Percentiles rank a stretch among this genome's conserved stretches.
phyloP scores from a whole-genome alignment of 2,797 vertebrate species.

The Echiichthys vipera region DNA sequence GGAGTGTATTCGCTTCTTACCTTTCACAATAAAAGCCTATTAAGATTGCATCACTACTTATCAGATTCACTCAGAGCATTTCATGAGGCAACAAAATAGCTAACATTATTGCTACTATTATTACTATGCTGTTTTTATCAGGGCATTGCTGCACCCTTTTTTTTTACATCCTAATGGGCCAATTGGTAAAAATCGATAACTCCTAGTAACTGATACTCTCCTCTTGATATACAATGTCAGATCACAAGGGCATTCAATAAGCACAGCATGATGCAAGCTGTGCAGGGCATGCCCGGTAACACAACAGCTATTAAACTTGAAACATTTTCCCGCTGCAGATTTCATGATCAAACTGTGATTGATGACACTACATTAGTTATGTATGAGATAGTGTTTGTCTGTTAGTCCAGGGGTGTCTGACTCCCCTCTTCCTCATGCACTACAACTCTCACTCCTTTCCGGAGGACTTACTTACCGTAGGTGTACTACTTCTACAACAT shows the following conservation, averaged over 20 bases:
- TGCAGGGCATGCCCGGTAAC: not conserved
- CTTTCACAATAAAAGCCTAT: too few relatives aligned
- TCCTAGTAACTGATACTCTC: not conserved
- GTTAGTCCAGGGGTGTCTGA: constrained; percentile 4
- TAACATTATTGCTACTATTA: too few relatives aligned
- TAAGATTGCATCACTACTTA: too few relatives aligned
- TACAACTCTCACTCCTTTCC: constrained; percentile 14
- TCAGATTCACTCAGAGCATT: too few relatives aligned
- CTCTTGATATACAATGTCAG: not conserved
- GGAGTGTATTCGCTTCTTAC: too few relatives aligned
- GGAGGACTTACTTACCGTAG: constrained; percentile 38
- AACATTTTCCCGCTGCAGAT: constrained; percentile 19
- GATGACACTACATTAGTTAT: constrained; percentile 35
- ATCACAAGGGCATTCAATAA: constrained; percentile 2
- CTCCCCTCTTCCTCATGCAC: not conserved
- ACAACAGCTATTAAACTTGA: constrained; percentile 1
- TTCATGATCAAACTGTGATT: constrained; percentile 32
- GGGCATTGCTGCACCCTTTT: too few relatives aligned
- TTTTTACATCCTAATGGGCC: too few relatives aligned
- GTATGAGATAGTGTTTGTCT: constrained; percentile 32
- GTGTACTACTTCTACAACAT: constrained; percentile 47
- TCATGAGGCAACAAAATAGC: too few relatives aligned
- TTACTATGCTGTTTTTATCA: too few relatives aligned
- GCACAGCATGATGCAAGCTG: not conserved
- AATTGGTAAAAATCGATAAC: too few relatives aligned